Base-by-base conservation (phyloP, 2,113 vertebrate genomes). In the Myocastor coypus region DNA sequence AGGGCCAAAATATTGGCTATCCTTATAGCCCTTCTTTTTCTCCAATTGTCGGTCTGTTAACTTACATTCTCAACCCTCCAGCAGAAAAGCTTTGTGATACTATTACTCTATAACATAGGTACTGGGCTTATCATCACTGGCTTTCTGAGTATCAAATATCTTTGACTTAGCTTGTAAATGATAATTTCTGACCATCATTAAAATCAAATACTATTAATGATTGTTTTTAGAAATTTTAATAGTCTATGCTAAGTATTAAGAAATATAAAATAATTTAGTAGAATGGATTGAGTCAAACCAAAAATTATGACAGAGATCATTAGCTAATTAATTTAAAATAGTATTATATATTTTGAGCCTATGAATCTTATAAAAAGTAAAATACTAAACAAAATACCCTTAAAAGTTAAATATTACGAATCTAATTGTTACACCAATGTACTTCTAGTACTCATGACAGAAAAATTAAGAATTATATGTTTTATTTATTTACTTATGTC, bases 221-320 rank as follows among this genome's bases (percentile, higher is more conserved):
- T 91, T 10, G 91, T 46, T 91, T 89, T 92, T 2, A 77, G 81
- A 93, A 71, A 17, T 59, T 30, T 30, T 64, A 93, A 34, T 92
- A 84, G 66, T 89, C 69, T 34, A 28, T 83, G 66, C 5, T 7
- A 68, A 69, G 75, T 82, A 92, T 26, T 77, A 73, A 83, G 26
- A 95, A 82, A 77, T 50, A 7, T n/a, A 17, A 92, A 96, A 87
- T 78, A 90, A 86, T n/a, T 84, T 87, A 96, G 75, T 59, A 83
- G 32, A 17, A 17, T 22, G 46, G 26, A 71, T 19, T 78, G 34
- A 81, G 1, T 57, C 61, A 85, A 88, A 82, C 3, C 9, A 50
- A 94, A 64, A 69, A 84, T 68, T 8, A 55, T 91, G 52, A 77
- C 57, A 89, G 32, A 92, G 20, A 68, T 3, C 50, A 83, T 63